Evolutionary conservation across 1,140 invertebrate species (phyloP).

Genomic region (Trachymyrmex septentrionalis): DNA sequence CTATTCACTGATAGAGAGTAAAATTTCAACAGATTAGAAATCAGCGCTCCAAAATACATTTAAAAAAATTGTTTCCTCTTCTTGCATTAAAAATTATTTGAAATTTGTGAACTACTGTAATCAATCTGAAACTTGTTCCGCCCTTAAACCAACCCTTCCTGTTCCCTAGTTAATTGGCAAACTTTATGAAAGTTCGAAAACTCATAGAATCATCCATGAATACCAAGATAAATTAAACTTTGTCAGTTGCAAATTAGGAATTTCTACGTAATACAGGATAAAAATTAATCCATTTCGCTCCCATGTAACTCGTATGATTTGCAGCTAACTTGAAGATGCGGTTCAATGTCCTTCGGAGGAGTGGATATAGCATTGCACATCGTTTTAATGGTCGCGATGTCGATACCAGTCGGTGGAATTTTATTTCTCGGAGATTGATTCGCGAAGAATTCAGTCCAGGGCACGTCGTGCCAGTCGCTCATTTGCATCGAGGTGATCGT

Average conservation of each 20-base stretch:
- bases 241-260: not conserved
- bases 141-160: not conserved
- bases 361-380: slow-evolving; percentile 89
- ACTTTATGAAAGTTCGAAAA: not conserved
- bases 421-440: slow-evolving; percentile 87
- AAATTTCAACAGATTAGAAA: too few species aligned
- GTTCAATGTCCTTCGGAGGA: slow-evolving; percentile 89
- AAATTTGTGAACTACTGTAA: too few species aligned
- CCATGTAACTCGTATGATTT: not conserved
- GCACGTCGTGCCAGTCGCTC: slow-evolving; percentile 95
- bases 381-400: slow-evolving; percentile 61
- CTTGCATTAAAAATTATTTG: too few species aligned
- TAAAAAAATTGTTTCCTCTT: too few species aligned
- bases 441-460: slow-evolving; percentile 92
- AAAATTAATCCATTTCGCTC: not conserved
- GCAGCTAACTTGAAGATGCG: slow-evolving; percentile 75
- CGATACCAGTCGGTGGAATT: slow-evolving; percentile 78
- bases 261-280: not conserved
- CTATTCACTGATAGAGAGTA: too few species aligned
- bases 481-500: slow-evolving; percentile 89
- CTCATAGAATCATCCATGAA: not conserved
- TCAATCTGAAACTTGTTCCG: not conserved
- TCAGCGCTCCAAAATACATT: too few species aligned
- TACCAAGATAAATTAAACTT: not conserved
- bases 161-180: not conserved